Conservation (phyloP, 2,113 vertebrate genomes). For the Peromyscus leucopus region DNA sequence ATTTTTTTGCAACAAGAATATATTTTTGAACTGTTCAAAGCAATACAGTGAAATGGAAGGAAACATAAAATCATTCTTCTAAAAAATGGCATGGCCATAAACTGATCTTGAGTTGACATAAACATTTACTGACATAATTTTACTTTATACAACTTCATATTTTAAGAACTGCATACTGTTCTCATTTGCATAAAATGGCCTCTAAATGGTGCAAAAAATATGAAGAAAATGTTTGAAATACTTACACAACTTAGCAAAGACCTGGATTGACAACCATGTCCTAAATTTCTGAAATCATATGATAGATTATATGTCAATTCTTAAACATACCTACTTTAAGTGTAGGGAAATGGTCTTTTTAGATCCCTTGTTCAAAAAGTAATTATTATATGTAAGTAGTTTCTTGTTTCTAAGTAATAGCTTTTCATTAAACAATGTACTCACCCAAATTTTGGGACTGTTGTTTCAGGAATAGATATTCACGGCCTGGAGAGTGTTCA, state of each 20-base stretch:
- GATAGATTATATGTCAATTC: not conserved
- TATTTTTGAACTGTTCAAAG: not conserved
- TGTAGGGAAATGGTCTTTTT: not conserved
- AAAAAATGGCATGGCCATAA: not conserved
- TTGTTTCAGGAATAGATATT: conserved; percentile 18
- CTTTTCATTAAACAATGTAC: not conserved
- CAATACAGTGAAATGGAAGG: not conserved
- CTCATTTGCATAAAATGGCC: not conserved
- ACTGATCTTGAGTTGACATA: conserved; percentile 9
- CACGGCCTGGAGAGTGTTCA: not conserved
- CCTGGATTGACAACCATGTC: not conserved
- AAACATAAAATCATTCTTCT: not conserved
- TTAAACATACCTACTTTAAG: not conserved
- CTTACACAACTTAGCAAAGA: not conserved
- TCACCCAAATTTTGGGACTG: not conserved
- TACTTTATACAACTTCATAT: not conserved
- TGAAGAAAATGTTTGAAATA: not conserved
- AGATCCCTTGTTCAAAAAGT: not conserved
- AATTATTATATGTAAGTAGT: conserved; percentile 8
- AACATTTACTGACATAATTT: not conserved
- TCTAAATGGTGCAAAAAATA: not conserved
- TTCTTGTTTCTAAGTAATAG: conserved; percentile 21
- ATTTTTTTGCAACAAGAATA: not conserved
- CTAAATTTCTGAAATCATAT: not conserved
- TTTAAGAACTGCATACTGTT: not conserved